Conservation (phyloP, 2,113 vertebrate genomes). For the Corythornis vintsioides region DNA sequence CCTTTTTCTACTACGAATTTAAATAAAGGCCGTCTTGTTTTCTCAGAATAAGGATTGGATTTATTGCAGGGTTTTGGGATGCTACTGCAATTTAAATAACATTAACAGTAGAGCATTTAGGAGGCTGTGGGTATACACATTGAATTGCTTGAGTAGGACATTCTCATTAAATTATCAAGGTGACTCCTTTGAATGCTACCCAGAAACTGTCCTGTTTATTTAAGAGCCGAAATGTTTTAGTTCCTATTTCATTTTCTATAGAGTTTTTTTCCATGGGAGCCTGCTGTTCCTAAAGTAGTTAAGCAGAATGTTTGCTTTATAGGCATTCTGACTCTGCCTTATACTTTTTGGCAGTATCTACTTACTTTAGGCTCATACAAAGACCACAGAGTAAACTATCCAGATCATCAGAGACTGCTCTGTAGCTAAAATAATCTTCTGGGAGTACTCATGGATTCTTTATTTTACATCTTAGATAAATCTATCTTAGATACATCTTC, state of each 20-base stretch:
- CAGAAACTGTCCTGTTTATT: background rate
- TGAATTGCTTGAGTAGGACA: background rate
- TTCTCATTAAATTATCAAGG: background rate
- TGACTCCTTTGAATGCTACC: background rate
- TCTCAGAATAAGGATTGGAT: background rate
- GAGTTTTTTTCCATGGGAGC: background rate
- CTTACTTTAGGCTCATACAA: background rate
- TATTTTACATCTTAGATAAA: background rate
- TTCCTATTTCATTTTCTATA: conserved; percentile 2
- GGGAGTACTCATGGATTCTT: background rate
- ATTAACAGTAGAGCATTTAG: background rate
- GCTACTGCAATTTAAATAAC: background rate
- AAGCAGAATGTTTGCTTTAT: conserved; percentile 31
- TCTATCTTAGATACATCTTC: background rate
- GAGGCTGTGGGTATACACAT: background rate
- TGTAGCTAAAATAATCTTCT: conserved; percentile 27
- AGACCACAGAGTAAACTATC: conserved; percentile 9
- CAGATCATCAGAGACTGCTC: conserved; percentile 4
- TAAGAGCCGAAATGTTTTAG: conserved; percentile 1
- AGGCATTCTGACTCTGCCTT: background rate
- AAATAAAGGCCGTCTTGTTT: background rate
- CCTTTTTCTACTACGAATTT: background rate
- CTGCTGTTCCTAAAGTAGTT: conserved; percentile 33
- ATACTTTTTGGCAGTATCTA: conserved; percentile 37
- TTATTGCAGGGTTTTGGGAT: background rate